Percentiles rank a stretch among this genome's conserved stretches.
Conservation (phyloP, 2,888 invertebrate species). For the Anoncus sp. region DNA sequence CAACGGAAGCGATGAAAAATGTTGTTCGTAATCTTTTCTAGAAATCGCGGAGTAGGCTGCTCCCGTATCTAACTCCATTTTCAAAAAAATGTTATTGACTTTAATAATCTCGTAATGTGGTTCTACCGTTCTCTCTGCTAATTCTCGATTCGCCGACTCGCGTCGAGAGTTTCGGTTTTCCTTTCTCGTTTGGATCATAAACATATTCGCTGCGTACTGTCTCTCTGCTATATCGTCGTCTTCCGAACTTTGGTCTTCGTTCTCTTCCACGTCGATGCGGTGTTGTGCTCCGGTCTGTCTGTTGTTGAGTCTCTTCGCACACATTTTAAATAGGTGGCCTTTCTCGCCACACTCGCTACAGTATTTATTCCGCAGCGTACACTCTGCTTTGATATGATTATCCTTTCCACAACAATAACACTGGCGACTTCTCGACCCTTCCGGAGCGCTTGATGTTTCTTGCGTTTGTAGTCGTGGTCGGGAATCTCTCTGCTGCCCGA, state of each 20-base stretch:
- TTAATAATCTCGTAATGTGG: constrained; percentile 18
- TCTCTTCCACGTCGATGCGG: constrained; percentile 1
- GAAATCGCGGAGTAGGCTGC: constrained; percentile 31
- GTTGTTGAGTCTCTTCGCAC: not conserved
- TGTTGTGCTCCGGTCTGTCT: constrained; percentile 1
- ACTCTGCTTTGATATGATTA: constrained; percentile 20
- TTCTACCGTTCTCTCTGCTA: constrained; percentile 1
- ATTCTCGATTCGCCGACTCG: constrained; percentile 1
- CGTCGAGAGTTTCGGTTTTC: not conserved
- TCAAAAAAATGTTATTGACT: constrained; percentile 24
- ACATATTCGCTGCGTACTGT: not conserved
- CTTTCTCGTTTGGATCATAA: not conserved
- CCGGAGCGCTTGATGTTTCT: not conserved
- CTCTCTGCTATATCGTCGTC: not conserved
- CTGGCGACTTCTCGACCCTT: not conserved
- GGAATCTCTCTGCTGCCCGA: not conserved
- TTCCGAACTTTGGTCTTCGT: not conserved
- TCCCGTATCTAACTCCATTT: constrained; percentile 38
- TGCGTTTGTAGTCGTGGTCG: not conserved
- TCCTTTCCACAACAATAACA: constrained; percentile 41
- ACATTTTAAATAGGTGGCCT: constrained; percentile 39
- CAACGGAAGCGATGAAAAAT: constrained; percentile 58
- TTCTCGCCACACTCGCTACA: constrained; percentile 17
- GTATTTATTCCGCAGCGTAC: constrained; percentile 14
- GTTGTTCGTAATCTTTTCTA: constrained; percentile 16